Percentiles rank a stretch among this genome's conserved stretches.
These are phyloP conservation scores for Meandrina meandrites DNA, from an alignment of 92 coral and sea anemone species.

Conservation along the genomic window DNA sequence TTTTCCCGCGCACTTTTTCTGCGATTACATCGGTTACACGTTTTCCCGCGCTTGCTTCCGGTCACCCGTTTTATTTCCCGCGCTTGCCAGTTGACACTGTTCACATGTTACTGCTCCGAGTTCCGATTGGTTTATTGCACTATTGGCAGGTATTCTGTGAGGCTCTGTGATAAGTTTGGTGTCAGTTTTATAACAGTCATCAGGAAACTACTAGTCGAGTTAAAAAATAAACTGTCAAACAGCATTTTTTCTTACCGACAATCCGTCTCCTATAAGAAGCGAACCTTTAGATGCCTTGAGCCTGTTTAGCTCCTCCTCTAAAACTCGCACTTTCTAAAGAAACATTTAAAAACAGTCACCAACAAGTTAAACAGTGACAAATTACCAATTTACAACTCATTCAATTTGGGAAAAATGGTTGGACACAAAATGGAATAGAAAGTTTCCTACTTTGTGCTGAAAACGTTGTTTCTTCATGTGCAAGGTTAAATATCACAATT, in stretches of 20 bases:
- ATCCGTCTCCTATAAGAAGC: not conserved
- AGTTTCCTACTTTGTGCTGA: too few relatives aligned
- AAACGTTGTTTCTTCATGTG: too few relatives aligned
- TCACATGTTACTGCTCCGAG: not conserved
- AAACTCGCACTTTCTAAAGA: slow-evolving; percentile 70
- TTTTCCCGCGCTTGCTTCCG: too few relatives aligned
- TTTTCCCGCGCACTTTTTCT: too few relatives aligned
- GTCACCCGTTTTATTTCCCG: not conserved
- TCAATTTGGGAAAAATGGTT: not conserved
- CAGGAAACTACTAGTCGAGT: too few relatives aligned
- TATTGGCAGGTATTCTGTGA: not conserved
- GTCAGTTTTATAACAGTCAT: not conserved
- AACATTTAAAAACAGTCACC: not conserved
- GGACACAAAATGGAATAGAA: not conserved
- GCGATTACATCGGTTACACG: too few relatives aligned
- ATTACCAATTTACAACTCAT: not conserved
- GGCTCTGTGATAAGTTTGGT: not conserved
- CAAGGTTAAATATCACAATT: too few relatives aligned
- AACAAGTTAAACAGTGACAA: not conserved
- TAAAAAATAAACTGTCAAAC: not conserved
- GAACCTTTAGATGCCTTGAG: not conserved
- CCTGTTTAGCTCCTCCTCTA: slow-evolving; percentile 68
- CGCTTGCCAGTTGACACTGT: not conserved
- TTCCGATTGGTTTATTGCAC: not conserved
- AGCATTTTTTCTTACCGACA: slow-evolving; percentile 5